Base-by-base conservation (phyloP, 2,888 invertebrate species). In the Ophion slaviceki region DNA sequence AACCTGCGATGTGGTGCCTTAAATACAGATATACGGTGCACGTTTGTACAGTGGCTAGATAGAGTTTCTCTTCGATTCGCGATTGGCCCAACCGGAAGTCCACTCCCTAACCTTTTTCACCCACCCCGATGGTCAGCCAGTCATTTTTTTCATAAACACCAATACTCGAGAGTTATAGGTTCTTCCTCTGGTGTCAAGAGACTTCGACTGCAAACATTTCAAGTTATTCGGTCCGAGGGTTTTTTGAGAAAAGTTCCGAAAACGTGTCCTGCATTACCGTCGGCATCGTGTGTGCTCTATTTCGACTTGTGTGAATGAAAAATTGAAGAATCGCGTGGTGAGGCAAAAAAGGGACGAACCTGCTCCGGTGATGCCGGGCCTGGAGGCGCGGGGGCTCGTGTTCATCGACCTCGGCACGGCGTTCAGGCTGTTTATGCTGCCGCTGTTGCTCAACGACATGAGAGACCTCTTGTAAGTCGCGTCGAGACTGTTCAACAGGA, bases 401-500 rank as follows among this genome's bases (percentile, higher is more conserved):
- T 94, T 94, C 6, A 94, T 91, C 0, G 94, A 92, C 88, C 94
- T 94, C 68, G 94, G 91, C 11, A 94, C 92, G 28, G 92, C 91
- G 79, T 94, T 94, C 53, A 95, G 91, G 89, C 95, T 95, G 88
- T 94, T 95, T 84, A 95, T 94, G 61, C 94, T 94, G n/a, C 95
- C 95, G 82, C 95, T 95, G 88, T 95, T 95, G 53, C 95, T 95
- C 6, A 95, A 93, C 90, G 96, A 96, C 90, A 96, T 95, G 53
- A 97, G 92, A 84, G 96, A 95, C 88, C 96, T 95, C 92, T 97
- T 96, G 92, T 97, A 96, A 74, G 95, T 96, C 1, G 97, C 95
- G 92, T 99, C 99, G 74, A 99, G 95, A 0, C 97, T 96, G 79
- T 96, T 96, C 90, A 99, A 96, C 87, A 99, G 94, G 40, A 95